Evolutionary conservation across 2,797 vertebrate genomes (phyloP).

Genomic region (Sardinella longiceps): DNA sequence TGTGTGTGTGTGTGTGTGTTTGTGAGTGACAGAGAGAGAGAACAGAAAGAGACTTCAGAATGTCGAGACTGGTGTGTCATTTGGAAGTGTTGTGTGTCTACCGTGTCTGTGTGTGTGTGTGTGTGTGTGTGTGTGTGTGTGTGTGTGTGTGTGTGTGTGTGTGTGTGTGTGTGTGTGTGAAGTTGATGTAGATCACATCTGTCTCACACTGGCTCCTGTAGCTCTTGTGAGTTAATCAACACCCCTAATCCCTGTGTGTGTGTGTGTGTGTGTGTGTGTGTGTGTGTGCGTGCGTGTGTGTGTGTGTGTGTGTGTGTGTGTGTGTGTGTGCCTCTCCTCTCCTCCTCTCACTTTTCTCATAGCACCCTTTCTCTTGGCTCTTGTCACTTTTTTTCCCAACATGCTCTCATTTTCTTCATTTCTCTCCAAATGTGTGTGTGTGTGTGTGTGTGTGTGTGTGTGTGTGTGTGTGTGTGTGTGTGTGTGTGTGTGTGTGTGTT

Average conservation of each 20-base stretch:
- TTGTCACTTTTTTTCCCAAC: neutral
- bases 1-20: neutral
- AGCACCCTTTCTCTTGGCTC: neutral
- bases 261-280: slow-evolving; percentile 27
- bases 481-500: neutral
- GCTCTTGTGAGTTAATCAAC: neutral
- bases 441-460: too few species aligned
- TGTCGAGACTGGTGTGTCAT: neutral
- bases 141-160: too few species aligned
- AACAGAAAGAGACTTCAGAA: too few species aligned
- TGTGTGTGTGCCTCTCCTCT: neutral
- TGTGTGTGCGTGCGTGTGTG: neutral
- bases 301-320: neutral
- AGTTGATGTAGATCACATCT: slow-evolving; percentile 49
- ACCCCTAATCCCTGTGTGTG: slow-evolving; percentile 37
- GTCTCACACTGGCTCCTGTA: neutral
- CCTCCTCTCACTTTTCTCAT: neutral
- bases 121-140: too few species aligned
- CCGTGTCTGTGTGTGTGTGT: too few species aligned
- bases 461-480: too few species aligned
- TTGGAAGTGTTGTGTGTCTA: neutral
- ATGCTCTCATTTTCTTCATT: neutral
- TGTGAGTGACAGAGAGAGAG: neutral
- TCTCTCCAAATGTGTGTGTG: neutral
- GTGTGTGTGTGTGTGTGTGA: neutral